Evolutionary conservation across 2,888 invertebrate species (phyloP), one percentile per base, ranked within the genome.

Genomic region (Hedychridium roseum): DNA sequence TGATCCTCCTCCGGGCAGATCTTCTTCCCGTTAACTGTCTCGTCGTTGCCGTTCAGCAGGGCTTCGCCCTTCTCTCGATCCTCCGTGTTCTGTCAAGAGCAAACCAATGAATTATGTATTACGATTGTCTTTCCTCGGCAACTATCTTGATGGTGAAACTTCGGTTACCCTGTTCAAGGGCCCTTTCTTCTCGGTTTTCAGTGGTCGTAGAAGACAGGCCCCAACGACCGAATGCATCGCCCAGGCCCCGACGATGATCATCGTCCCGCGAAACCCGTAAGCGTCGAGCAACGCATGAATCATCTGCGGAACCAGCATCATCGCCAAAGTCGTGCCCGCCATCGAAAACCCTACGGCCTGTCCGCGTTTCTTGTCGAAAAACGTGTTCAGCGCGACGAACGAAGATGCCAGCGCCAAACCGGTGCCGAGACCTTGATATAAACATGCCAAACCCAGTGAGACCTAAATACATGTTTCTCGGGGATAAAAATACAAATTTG

Each of bases 331-430:
- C 0, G 90, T 90, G 0, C 91, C 91, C 1, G 90, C 90, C 85
- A 91, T 87, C 0, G 90, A 90, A 16, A 90, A 80, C 0, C 91
- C 91, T 4, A 91, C 89, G 0, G 91, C 91, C 74, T 90, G 90
- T 0, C 91, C 90, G 15, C 91, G 85, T 73, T 88, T 87, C 73
- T 88, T 86, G 11, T 86, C 83, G 72, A 91, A 91, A 73, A 88
- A 91, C 68, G 89, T 87, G 77, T 90, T 91, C 2, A 91, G 79
- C 0, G 91, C 88, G 6, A 91, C 90, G 75, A 91, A 90, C 0
- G 90, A 88, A 9, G 90, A 87, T 9, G 91, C 86, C 11, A 88
- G 87, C 0, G 90, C 88, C 21, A 91, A 81, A 6, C 91, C 91
- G 43, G 89, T 88, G 18, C 91, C 91, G 61, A 91, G 84, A 64